phyloP scores from a whole-genome alignment of 1,140 invertebrate species.

The Chionoecetes opilio region DNA sequence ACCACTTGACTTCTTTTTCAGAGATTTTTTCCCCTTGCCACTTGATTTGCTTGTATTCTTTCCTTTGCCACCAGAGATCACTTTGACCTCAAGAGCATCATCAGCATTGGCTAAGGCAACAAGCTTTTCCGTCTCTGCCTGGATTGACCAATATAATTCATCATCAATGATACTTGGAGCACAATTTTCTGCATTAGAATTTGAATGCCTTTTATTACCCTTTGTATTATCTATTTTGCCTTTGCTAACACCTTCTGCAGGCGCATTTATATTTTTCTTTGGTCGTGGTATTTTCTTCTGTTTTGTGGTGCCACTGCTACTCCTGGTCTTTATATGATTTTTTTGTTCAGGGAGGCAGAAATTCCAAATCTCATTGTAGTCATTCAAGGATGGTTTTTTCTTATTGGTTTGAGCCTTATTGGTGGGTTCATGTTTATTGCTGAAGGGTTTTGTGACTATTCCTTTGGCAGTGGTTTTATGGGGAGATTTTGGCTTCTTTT shows the following conservation, averaged over 20 bases:
- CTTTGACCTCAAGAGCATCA: too few relatives aligned
- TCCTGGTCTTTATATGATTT: not conserved
- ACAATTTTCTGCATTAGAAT: not conserved
- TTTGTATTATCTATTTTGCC: not conserved
- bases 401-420: not conserved
- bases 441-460: too few relatives aligned
- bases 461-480: too few relatives aligned
- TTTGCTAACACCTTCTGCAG: not conserved
- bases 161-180: not conserved
- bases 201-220: not conserved
- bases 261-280: too few relatives aligned
- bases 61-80: too few relatives aligned
- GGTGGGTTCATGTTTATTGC: too few relatives aligned
- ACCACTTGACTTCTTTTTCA: too few relatives aligned
- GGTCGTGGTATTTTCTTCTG: not conserved
- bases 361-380: not conserved
- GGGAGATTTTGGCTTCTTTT: too few relatives aligned
- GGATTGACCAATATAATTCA: not conserved
- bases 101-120: not conserved
- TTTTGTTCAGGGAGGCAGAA: not conserved
- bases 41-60: too few relatives aligned
- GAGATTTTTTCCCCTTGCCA: too few relatives aligned
- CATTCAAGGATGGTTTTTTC: not conserved
- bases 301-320: not conserved
- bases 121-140: not conserved